phyloP scores from a whole-genome alignment of 2,797 vertebrate species.

The Enteromius viviparus region DNA sequence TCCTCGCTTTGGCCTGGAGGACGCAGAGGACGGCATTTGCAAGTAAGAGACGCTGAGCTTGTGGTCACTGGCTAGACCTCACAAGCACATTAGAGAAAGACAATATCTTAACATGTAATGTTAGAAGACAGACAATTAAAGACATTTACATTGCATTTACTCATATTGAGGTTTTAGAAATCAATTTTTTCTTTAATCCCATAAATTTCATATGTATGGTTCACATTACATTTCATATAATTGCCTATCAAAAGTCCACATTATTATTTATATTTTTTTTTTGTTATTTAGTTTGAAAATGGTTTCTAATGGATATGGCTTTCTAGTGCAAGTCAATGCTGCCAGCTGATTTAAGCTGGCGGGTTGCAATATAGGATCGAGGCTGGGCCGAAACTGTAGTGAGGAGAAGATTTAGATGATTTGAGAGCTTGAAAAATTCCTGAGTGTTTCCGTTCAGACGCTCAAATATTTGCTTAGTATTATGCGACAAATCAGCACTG shows the following conservation, averaged over 20 bases:
- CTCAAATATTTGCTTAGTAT: slow-evolving; percentile 28
- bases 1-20: slow-evolving; percentile 93
- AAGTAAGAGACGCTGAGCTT: slow-evolving; percentile 84
- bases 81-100: neutral
- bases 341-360: slow-evolving; percentile 13
- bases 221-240: neutral
- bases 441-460: slow-evolving; percentile 15
- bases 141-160: neutral
- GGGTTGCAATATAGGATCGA: slow-evolving; percentile 10
- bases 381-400: neutral
- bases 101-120: neutral
- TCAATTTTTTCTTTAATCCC: no score
- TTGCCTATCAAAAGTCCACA: neutral
- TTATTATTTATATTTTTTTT: neutral
- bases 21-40: slow-evolving; percentile 95
- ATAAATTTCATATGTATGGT: no score
- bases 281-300: neutral
- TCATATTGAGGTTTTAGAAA: neutral
- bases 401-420: slow-evolving; percentile 23
- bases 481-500: slow-evolving; percentile 26
- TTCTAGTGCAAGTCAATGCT: slow-evolving; percentile 2
- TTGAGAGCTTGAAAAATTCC: slow-evolving; percentile 40
- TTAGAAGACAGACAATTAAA: neutral
- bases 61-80: neutral
- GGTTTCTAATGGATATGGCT: neutral